These are phyloP conservation scores for Idaea straminata DNA, from an alignment of 2,888 invertebrate genomes.

Conservation along the genomic window DNA sequence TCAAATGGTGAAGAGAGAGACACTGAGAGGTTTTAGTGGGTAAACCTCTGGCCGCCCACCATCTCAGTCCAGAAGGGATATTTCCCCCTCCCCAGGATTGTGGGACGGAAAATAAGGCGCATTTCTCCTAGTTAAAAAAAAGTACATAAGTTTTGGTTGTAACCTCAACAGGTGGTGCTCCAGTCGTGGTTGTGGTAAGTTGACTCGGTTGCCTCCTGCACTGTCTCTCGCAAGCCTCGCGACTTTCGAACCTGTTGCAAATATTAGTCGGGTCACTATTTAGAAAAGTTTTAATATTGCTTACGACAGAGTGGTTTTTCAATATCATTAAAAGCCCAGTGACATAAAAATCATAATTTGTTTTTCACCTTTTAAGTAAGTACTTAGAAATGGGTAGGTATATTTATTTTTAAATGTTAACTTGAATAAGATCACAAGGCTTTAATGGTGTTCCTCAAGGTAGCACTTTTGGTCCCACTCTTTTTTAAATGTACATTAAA, in stretches of 20 bases:
- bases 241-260: slow-evolving; percentile 80
- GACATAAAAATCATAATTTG: slow-evolving; percentile 17
- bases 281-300: background rate
- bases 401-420: too few relatives aligned
- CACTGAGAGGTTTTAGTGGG: too few relatives aligned
- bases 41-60: too few relatives aligned
- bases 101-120: too few relatives aligned
- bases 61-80: too few relatives aligned
- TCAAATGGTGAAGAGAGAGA: too few relatives aligned
- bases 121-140: background rate
- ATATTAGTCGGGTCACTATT: background rate
- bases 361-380: background rate
- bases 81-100: too few relatives aligned
- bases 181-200: slow-evolving; percentile 29
- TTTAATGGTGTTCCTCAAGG: background rate
- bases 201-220: slow-evolving; percentile 56
- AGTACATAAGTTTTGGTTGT: background rate
- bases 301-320: background rate
- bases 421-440: too few relatives aligned
- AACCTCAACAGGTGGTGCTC: slow-evolving; percentile 8
- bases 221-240: slow-evolving; percentile 78
- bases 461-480: background rate
- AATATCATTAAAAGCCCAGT: background rate
- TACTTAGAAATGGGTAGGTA: too few relatives aligned
- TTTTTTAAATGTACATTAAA: background rate